Conservation (phyloP, 2,888 invertebrate genomes). For the Sycophila texana region DNA sequence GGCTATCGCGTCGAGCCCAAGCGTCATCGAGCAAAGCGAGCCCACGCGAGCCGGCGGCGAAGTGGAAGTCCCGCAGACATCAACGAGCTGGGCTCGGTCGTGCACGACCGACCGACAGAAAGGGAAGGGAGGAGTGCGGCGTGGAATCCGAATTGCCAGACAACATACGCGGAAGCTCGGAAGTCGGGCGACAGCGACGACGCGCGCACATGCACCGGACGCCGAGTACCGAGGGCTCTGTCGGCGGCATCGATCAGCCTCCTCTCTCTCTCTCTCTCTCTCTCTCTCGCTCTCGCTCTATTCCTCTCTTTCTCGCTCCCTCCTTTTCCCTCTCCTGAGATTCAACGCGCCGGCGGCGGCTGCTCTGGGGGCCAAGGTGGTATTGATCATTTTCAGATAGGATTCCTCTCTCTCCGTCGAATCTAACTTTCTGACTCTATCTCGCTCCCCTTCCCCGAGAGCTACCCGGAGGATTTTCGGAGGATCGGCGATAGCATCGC, state of each 20-base stretch:
- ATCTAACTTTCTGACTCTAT: not conserved
- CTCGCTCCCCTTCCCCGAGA: conserved; percentile 22
- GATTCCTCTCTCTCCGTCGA: conserved; percentile 10
- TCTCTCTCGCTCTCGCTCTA: not conserved
- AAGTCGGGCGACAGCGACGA: not conserved
- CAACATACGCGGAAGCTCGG: not conserved
- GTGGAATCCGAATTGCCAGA: too few relatives aligned
- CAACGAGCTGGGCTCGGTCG: too few relatives aligned
- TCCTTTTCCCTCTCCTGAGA: not conserved
- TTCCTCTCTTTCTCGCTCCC: not conserved
- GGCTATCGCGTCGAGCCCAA: too few relatives aligned
- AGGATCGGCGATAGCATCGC: conserved; percentile 5
- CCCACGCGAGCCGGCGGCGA: too few relatives aligned
- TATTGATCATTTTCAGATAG: conserved; percentile 57
- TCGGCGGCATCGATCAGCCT: conserved; percentile 46
- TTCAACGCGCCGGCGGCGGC: conserved; percentile 24
- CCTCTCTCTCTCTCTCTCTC: conserved; percentile 5
- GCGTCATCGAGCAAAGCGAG: too few relatives aligned
- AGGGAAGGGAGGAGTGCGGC: too few relatives aligned
- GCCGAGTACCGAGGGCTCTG: not conserved
- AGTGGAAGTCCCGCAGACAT: too few relatives aligned
- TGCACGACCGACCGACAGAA: too few relatives aligned
- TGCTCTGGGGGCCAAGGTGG: conserved; percentile 50
- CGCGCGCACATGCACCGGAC: not conserved
- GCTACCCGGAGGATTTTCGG: conserved; percentile 32